These are phyloP conservation scores for Paramisgurnus dabryanus DNA, from an alignment of 2,113 vertebrate species.

Conservation along the genomic window DNA sequence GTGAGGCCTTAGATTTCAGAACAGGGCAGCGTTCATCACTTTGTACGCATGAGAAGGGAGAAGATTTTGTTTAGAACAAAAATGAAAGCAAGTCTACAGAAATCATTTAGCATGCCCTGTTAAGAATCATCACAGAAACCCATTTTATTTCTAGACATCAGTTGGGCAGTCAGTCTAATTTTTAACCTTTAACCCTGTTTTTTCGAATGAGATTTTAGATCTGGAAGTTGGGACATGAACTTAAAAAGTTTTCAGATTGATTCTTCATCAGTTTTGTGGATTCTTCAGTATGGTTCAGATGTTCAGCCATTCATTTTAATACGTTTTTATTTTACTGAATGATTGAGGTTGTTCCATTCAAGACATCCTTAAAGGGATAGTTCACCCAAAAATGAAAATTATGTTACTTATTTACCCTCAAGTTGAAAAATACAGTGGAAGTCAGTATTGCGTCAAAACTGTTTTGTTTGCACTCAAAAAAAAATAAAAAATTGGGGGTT, in stretches of 20 bases:
- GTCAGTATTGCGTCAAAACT: no score
- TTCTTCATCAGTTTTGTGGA: neutral
- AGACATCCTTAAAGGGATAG: no score
- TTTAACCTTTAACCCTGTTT: neutral
- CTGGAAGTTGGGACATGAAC: neutral
- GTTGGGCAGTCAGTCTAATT: no score
- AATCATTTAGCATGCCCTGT: neutral
- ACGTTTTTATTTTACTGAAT: no score
- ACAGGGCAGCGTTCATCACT: slow-evolving; percentile 11
- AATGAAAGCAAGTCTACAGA: neutral
- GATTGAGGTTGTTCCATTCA: no score
- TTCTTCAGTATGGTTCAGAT: neutral
- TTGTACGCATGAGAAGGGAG: neutral
- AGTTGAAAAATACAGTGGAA: no score
- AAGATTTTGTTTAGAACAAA: neutral
- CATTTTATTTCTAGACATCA: no score
- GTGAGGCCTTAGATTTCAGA: slow-evolving; percentile 11
- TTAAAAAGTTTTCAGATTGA: neutral
- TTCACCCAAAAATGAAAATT: no score
- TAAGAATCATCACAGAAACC: neutral
- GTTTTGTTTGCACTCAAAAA: no score
- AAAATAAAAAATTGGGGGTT: no score
- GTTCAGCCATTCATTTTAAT: neutral
- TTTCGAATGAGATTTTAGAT: neutral
- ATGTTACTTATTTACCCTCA: no score